These are phyloP conservation scores for Orthonyx spaldingii DNA, from an alignment of 2,113 vertebrate species.

Conservation along the genomic window DNA sequence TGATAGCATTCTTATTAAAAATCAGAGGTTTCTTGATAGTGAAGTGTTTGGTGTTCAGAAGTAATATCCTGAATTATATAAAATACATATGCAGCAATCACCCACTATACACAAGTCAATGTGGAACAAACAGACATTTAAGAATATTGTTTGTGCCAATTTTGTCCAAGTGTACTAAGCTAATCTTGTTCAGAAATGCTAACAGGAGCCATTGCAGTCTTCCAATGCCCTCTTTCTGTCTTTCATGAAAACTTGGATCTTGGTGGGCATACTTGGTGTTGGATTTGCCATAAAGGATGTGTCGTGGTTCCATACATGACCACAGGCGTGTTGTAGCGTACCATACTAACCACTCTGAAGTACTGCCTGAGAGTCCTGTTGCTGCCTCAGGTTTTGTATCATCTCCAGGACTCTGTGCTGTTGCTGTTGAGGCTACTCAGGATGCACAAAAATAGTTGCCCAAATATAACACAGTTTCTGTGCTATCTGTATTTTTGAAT, in stretches of 20 bases:
- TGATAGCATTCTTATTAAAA: background rate
- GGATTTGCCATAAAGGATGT: background rate
- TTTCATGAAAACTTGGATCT: background rate
- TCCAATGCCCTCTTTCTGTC: background rate
- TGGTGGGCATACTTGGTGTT: background rate
- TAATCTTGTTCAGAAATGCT: background rate
- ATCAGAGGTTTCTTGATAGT: background rate
- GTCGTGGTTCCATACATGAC: background rate
- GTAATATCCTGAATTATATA: background rate
- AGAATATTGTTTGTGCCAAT: background rate
- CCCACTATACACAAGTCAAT: background rate
- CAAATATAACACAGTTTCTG: background rate
- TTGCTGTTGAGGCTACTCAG: background rate
- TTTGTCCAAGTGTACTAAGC: background rate
- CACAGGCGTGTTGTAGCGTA: background rate
- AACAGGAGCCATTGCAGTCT: background rate
- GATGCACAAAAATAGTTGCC: background rate
- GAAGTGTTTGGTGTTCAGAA: background rate
- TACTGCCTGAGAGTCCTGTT: background rate
- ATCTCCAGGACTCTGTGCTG: background rate
- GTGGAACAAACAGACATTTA: background rate
- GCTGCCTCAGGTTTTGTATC: background rate
- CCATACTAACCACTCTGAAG: background rate
- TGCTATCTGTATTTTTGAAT: background rate
- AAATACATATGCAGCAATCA: background rate